phyloP scores from a whole-genome alignment of 2,113 vertebrate genomes.

The Corythornis vintsioides region DNA sequence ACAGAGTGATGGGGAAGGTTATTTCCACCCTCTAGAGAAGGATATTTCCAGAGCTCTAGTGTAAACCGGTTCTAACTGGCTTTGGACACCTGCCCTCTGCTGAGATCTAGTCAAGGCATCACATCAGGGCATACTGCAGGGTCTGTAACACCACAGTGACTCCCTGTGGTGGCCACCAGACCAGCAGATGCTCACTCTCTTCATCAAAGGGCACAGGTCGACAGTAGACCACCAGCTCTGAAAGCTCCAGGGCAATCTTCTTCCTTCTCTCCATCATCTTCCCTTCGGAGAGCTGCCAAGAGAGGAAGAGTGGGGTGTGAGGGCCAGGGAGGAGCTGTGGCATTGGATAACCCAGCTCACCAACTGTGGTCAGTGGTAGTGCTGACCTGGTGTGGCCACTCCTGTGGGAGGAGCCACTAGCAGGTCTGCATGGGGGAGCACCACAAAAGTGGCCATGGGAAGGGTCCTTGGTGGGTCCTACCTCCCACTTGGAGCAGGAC shows the following conservation, averaged over 20 bases:
- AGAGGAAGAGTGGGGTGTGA: background rate
- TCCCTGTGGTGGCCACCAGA: background rate
- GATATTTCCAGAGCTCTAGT: background rate
- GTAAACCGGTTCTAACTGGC: background rate
- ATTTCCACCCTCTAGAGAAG: background rate
- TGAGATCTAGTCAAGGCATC: background rate
- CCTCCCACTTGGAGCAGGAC: background rate
- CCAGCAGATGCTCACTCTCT: conserved; percentile 86
- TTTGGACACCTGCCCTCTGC: background rate
- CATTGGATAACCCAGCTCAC: background rate
- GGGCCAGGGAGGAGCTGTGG: background rate
- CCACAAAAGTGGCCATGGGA: background rate
- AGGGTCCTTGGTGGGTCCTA: background rate
- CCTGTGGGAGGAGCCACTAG: background rate
- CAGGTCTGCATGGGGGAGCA: background rate
- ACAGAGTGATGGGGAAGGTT: background rate
- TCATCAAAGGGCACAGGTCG: conserved; percentile 97
- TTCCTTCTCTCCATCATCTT: conserved; percentile 99
- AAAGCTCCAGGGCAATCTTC: conserved; percentile 97
- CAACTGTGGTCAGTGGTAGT: background rate
- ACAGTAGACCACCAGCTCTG: conserved; percentile 96
- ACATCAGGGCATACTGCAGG: rapidly evolving
- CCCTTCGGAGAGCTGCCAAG: conserved; percentile 90
- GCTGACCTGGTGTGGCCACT: background rate
- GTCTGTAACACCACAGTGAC: background rate